phyloP scores from a whole-genome alignment of 2,888 invertebrate genomes.

The Lycia hirtaria region DNA sequence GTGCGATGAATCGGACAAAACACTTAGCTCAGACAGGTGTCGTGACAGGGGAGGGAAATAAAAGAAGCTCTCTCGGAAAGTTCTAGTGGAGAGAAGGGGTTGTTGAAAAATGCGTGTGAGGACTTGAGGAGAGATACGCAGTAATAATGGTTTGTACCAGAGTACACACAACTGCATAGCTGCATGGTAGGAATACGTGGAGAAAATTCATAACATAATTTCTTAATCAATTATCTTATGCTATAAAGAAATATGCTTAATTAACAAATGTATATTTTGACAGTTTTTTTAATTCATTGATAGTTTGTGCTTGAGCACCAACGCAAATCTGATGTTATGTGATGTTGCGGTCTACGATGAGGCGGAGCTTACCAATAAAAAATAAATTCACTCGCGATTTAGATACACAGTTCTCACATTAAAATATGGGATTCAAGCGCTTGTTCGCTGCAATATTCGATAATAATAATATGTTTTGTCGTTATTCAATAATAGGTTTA shows the following conservation, averaged over 20 bases:
- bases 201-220: neutral
- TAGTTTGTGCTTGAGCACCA: too few relatives aligned
- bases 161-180: conserved; percentile 29
- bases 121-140: conserved; percentile 46
- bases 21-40: conserved; percentile 38
- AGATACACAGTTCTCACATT: too few relatives aligned
- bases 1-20: conserved; percentile 35
- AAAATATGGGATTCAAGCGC: too few relatives aligned
- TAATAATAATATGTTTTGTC: too few relatives aligned
- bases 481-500: too few relatives aligned
- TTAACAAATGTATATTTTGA: neutral
- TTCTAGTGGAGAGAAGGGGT: conserved; percentile 49
- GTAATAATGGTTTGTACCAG: conserved; percentile 43
- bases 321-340: too few relatives aligned
- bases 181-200: neutral
- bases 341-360: too few relatives aligned
- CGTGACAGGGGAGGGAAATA: conserved; percentile 47
- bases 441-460: too few relatives aligned
- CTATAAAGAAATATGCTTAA: too few relatives aligned
- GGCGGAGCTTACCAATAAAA: too few relatives aligned
- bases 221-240: neutral
- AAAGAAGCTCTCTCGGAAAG: conserved; percentile 48
- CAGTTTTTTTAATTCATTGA: too few relatives aligned
- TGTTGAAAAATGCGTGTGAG: conserved; percentile 58
- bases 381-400: too few relatives aligned